Evolutionary conservation across 2,113 vertebrate species (phyloP).

Genomic region (Eublepharis macularius): DNA sequence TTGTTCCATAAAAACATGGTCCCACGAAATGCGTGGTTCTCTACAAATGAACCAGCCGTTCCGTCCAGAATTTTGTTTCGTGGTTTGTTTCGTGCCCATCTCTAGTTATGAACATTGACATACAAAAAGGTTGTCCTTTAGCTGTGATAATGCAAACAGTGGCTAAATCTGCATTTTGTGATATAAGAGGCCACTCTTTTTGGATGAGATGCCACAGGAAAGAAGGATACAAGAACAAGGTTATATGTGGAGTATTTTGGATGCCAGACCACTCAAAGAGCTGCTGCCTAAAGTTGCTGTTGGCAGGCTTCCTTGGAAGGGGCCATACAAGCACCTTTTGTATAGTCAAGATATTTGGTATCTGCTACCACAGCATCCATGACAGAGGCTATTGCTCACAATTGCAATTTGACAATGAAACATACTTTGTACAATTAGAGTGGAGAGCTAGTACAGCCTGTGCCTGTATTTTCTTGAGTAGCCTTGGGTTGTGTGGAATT

Average conservation of each 20-base stretch:
- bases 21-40: too few species aligned
- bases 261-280: neutral
- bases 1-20: too few species aligned
- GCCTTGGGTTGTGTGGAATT: neutral
- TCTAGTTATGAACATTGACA: neutral
- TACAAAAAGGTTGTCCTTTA: neutral
- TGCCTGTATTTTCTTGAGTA: neutral
- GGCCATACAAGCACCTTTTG: too few species aligned
- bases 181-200: too few species aligned
- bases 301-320: neutral
- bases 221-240: neutral
- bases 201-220: neutral
- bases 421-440: neutral
- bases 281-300: neutral
- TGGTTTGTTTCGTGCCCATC: too few species aligned
- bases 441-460: neutral
- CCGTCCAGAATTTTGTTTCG: too few species aligned
- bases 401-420: neutral
- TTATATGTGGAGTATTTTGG: neutral
- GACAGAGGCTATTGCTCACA: neutral
- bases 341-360: too few species aligned
- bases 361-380: neutral
- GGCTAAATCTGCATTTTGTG: neutral
- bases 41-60: too few species aligned
- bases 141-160: neutral